Conservation (phyloP, 2,797 vertebrate genomes). For the Trachurus trachurus region DNA sequence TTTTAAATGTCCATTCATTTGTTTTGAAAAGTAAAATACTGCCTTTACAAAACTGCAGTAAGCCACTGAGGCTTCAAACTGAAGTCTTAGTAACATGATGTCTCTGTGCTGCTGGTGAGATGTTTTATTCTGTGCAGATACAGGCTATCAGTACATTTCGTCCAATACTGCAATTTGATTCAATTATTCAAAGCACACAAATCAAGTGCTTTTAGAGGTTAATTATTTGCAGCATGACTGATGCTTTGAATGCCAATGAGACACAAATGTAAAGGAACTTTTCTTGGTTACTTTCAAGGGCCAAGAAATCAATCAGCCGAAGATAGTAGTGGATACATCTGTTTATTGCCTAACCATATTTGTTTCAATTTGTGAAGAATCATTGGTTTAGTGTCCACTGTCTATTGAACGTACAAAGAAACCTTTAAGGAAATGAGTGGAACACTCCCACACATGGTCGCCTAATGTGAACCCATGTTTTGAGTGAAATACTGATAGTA, state of each 20-base stretch:
- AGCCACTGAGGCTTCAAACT: background rate
- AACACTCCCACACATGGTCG: background rate
- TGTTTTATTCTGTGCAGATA: slow-evolving; percentile 8
- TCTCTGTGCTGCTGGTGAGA: background rate
- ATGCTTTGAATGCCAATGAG: slow-evolving; percentile 31
- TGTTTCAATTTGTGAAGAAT: slow-evolving; percentile 33
- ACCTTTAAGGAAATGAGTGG: background rate
- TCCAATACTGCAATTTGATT: background rate
- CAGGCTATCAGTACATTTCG: slow-evolving; percentile 16
- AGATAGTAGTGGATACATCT: background rate
- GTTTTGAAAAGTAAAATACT: background rate
- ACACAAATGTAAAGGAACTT: slow-evolving; percentile 10
- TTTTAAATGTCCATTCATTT: slow-evolving; percentile 2
- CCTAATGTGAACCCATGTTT: background rate
- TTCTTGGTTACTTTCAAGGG: slow-evolving; percentile 14
- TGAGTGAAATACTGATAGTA: background rate
- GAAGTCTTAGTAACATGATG: background rate
- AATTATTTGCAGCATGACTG: slow-evolving; percentile 24
- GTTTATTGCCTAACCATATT: background rate
- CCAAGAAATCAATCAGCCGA: slow-evolving; percentile 2
- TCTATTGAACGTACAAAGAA: slow-evolving; percentile 5
- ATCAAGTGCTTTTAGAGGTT: slow-evolving; percentile 26
- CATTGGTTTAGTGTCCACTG: background rate
- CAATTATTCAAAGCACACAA: slow-evolving; percentile 20
- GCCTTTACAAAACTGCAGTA: background rate